phyloP scores from a whole-genome alignment of 2,797 vertebrate genomes.

The Mus caroli region DNA sequence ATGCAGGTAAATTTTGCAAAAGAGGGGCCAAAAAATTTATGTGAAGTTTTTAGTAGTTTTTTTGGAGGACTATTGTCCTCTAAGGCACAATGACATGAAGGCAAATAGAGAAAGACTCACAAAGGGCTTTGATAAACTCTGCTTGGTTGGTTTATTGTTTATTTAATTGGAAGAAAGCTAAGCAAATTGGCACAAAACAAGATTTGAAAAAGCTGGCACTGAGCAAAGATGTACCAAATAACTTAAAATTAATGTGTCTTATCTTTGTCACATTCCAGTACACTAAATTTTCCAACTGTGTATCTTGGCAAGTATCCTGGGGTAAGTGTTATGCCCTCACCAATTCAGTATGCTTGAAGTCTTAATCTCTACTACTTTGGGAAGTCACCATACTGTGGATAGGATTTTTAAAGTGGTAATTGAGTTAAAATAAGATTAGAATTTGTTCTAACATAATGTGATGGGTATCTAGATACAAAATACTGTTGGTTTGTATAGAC shows the following conservation, averaged over 20 bases:
- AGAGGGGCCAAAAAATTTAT: background rate
- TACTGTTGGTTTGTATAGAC: background rate
- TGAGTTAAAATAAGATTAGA: background rate
- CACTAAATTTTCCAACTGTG: background rate
- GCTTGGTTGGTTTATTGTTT: background rate
- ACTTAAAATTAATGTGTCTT: background rate
- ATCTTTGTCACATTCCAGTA: background rate
- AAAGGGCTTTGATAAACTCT: background rate
- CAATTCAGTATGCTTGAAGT: background rate
- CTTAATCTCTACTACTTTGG: background rate
- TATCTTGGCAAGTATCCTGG: background rate
- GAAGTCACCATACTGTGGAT: background rate
- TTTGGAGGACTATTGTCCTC: background rate
- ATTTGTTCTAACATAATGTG: background rate
- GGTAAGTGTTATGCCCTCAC: fast-evolving
- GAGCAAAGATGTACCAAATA: background rate
- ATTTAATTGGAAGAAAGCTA: background rate
- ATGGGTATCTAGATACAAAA: background rate
- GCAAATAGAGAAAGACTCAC: background rate
- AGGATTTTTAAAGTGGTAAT: background rate
- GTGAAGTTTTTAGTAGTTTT: background rate
- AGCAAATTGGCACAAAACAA: background rate
- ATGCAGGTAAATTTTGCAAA: background rate
- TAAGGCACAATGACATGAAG: background rate
- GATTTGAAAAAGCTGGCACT: background rate